phyloP scores from a whole-genome alignment of 2,888 invertebrate genomes.

The Proisotoma minuta region DNA sequence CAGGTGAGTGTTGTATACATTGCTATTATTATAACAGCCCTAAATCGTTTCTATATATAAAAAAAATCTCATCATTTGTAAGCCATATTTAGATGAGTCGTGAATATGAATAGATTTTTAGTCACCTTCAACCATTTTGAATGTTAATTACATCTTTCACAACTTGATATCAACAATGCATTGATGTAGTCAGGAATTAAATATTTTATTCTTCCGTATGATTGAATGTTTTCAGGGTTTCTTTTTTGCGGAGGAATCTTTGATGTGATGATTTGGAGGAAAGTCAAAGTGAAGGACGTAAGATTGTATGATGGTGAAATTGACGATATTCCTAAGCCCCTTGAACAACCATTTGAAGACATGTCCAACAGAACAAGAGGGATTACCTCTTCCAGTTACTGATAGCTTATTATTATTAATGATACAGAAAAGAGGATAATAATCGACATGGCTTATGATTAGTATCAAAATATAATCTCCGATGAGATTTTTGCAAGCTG shows the following conservation, averaged over 20 bases:
- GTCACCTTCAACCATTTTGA: too few relatives aligned
- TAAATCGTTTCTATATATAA: background rate
- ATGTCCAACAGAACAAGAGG: background rate
- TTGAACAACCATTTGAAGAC: background rate
- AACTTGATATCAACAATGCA: background rate
- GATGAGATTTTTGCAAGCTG: too few relatives aligned
- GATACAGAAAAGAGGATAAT: too few relatives aligned
- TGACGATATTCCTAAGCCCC: slow-evolving; percentile 6
- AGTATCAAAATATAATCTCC: too few relatives aligned
- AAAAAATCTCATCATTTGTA: background rate
- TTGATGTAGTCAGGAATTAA: background rate
- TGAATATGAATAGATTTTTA: too few relatives aligned
- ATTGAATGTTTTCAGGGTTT: slow-evolving; percentile 52
- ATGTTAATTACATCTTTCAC: too few relatives aligned
- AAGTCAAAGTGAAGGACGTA: slow-evolving; percentile 56
- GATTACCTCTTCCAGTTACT: slow-evolving; percentile 2
- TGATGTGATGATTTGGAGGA: slow-evolving; percentile 59
- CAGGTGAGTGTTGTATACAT: slow-evolving; percentile 44
- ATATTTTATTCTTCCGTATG: background rate
- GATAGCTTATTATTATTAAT: too few relatives aligned
- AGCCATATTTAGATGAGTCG: background rate
- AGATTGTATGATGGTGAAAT: slow-evolving; percentile 55
- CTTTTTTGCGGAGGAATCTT: slow-evolving; percentile 59
- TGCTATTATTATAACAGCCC: background rate
- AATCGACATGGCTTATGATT: too few relatives aligned